Evolutionary conservation across 2,888 invertebrate genomes (phyloP).

Genomic region (Ypsolopha scabrella): DNA sequence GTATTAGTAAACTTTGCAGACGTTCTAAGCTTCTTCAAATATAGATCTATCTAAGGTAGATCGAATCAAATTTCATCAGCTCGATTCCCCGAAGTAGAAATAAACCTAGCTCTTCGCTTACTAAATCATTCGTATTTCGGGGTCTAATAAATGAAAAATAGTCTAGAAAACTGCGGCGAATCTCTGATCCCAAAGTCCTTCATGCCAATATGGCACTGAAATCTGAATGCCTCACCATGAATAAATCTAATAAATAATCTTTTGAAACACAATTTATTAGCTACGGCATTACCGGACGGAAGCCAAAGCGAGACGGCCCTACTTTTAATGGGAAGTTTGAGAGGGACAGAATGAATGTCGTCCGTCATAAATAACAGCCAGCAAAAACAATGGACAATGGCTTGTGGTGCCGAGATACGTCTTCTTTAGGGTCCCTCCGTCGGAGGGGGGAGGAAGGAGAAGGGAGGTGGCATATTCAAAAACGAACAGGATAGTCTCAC

Average conservation of each 20-base stretch:
- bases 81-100: too few species aligned
- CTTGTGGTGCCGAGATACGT: slow-evolving; percentile 61
- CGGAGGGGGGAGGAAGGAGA: slow-evolving; percentile 15
- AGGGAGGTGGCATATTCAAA: slow-evolving; percentile 1
- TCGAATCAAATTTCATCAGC: too few species aligned
- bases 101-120: too few species aligned
- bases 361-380: slow-evolving; percentile 65
- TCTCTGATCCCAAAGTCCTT: slow-evolving; percentile 28
- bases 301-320: slow-evolving; percentile 38
- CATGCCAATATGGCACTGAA: slow-evolving; percentile 60
- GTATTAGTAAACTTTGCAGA: too few species aligned
- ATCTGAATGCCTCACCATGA: slow-evolving; percentile 37
- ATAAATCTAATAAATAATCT: slow-evolving; percentile 69
- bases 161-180: too few species aligned
- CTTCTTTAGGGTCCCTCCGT: slow-evolving; percentile 53
- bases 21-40: too few species aligned
- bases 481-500: slow-evolving; percentile 16
- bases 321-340: slow-evolving; percentile 19
- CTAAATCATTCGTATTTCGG: too few species aligned
- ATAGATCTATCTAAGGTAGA: too few species aligned
- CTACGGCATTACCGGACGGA: slow-evolving; percentile 57
- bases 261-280: slow-evolving; percentile 64
- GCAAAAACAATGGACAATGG: slow-evolving; percentile 71
- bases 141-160: too few species aligned
- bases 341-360: slow-evolving; percentile 38